Percentiles rank a stretch among this genome's conserved stretches.
Evolutionary conservation across 2,888 invertebrate species (phyloP).

Genomic region (Acronicta alni): DNA sequence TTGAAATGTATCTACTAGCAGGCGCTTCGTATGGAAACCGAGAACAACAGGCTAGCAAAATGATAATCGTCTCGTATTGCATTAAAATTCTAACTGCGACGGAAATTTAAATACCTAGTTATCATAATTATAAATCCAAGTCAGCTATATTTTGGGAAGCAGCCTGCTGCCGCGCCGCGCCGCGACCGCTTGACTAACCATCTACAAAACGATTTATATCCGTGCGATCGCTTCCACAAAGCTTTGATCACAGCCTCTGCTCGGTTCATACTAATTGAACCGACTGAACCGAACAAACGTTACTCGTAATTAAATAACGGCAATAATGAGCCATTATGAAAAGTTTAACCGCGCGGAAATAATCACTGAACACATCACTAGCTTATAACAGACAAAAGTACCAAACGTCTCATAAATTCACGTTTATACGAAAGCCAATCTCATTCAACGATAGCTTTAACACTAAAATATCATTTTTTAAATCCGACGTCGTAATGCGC

Average conservation of each 20-base stretch:
- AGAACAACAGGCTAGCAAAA: too few relatives aligned
- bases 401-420: slow-evolving; percentile 37
- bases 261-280: slow-evolving; percentile 69
- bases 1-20: too few relatives aligned
- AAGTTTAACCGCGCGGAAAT: slow-evolving; percentile 68
- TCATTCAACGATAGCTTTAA: slow-evolving; percentile 77
- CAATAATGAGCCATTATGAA: slow-evolving; percentile 73
- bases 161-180: slow-evolving; percentile 35
- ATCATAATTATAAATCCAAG: slow-evolving; percentile 22
- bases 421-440: slow-evolving; percentile 51
- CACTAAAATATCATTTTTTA: slow-evolving; percentile 85
- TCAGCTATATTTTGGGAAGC: slow-evolving; percentile 23
- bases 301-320: slow-evolving; percentile 71
- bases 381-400: slow-evolving; percentile 26
- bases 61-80: too few relatives aligned
- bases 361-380: slow-evolving; percentile 61
- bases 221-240: slow-evolving; percentile 65
- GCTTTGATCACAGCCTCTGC: slow-evolving; percentile 69
- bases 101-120: too few relatives aligned
- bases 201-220: slow-evolving; percentile 58
- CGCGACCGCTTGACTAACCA: slow-evolving; percentile 39
- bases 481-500: slow-evolving; percentile 61
- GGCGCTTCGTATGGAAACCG: too few relatives aligned
- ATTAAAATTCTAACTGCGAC: too few relatives aligned
- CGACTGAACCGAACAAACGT: slow-evolving; percentile 60